phyloP scores from a whole-genome alignment of 2,797 vertebrate genomes.

The Phaenicophaeus curvirostris region DNA sequence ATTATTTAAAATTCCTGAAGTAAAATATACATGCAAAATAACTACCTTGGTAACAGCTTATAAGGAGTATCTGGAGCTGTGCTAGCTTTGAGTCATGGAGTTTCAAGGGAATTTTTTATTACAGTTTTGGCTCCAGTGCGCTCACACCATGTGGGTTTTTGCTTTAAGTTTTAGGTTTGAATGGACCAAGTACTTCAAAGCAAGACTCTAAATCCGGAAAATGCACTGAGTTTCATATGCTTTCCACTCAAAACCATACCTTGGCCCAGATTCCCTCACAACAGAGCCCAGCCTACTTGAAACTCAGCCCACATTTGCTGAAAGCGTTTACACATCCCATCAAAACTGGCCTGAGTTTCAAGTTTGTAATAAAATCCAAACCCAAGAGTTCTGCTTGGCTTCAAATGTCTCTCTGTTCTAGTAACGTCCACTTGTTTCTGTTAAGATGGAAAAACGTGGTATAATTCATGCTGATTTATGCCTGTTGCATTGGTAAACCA shows the following conservation, averaged over 20 bases:
- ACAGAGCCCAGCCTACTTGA: slow-evolving; percentile 37
- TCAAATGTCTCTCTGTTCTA: slow-evolving; percentile 54
- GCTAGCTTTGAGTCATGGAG: neutral
- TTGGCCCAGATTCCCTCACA: slow-evolving; percentile 51
- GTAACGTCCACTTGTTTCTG: slow-evolving; percentile 50
- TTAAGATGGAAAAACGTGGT: neutral
- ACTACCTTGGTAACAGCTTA: neutral
- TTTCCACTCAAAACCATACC: slow-evolving; percentile 64
- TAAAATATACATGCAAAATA: neutral
- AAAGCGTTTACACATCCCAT: slow-evolving; percentile 51
- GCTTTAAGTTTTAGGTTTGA: slow-evolving; percentile 61
- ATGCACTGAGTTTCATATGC: slow-evolving; percentile 45
- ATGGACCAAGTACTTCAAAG: slow-evolving; percentile 66
- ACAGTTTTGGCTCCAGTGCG: slow-evolving; percentile 30
- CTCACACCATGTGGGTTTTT: slow-evolving; percentile 57
- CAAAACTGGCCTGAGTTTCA: slow-evolving; percentile 49
- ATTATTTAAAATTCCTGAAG: neutral
- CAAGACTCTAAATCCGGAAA: slow-evolving; percentile 50
- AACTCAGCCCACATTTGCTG: slow-evolving; percentile 41
- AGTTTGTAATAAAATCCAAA: slow-evolving; percentile 63
- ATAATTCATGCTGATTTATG: neutral
- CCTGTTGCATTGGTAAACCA: neutral
- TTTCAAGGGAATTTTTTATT: slow-evolving; percentile 51
- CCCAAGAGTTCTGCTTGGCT: slow-evolving; percentile 44
- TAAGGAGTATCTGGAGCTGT: slow-evolving; percentile 13